Evolutionary conservation across 2,888 invertebrate genomes (phyloP), one percentile per base, ranked within the genome.

Genomic region (Dioctria rufipes): DNA sequence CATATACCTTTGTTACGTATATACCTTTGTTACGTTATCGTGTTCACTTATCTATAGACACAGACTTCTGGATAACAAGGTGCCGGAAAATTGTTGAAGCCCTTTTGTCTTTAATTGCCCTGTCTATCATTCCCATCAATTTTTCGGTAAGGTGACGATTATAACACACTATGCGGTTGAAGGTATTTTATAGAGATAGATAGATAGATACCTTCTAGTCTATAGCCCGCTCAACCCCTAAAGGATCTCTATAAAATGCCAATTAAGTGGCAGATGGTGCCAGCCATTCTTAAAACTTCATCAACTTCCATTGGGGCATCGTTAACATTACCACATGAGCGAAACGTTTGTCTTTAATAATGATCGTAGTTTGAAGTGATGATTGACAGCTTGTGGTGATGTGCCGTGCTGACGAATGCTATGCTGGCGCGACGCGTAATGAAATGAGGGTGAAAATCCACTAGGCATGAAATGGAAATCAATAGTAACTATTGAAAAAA

Each of bases 71-170:
- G 65, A 65, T 61, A 61, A 61, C 61, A 61, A 61, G 37, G 61
- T 61, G 61, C 37, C 37, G 37, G 61, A 25, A 65, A 42, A 42
- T 66, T 46, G 5, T 39, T 5, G 43, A 42, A 43, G 5, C n/a
- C 43, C n/a, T 43, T 11, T 46, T 42, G n/a, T 13, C 43, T 13
- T 66, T 66, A 66, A 66, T 66, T 66, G 66, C 66, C 42, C 42
- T 42, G 66, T n/a, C 66, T 43, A 66, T 66, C 66, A 66, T 40
- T 66, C 66, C 66, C 37, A 66, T 66, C 11, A 66, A 66, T 66
- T 66, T 66, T 66, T 66, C 66, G 43, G 66, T 66, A 3, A 66
- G 66, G 66, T 66, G 66, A 66, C 66, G 66, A 66, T 46, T 66
- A 43, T 66, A 37, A 39, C 5, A 6, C 66, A 42, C 40, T 40